phyloP scores from a whole-genome alignment of 2,113 vertebrate genomes.

The Anser cygnoides region DNA sequence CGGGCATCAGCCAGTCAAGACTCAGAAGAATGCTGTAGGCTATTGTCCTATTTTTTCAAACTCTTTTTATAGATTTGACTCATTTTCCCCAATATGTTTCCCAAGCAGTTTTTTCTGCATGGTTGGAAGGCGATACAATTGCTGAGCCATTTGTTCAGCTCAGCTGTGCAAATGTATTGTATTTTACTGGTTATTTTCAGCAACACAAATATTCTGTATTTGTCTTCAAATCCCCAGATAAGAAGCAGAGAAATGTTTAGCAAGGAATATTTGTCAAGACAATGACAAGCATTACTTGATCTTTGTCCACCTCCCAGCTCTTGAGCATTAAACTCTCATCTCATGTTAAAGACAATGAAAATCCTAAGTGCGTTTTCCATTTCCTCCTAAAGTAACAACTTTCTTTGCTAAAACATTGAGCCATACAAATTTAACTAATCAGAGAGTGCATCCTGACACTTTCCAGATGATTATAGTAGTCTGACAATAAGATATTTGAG shows the following conservation, averaged over 20 bases:
- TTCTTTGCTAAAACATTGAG: not conserved
- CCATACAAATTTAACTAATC: not conserved
- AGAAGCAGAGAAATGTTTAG: not conserved
- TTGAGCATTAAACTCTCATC: not conserved
- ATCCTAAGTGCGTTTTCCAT: not conserved
- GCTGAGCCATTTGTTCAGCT: not conserved
- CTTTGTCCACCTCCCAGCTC: not conserved
- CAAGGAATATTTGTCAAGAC: not conserved
- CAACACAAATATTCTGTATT: not conserved
- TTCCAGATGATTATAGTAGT: not conserved
- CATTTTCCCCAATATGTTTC: not conserved
- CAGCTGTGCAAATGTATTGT: not conserved
- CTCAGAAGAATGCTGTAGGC: not conserved
- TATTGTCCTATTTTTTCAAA: not conserved
- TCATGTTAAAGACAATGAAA: not conserved
- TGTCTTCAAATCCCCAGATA: not conserved
- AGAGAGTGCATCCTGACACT: not conserved
- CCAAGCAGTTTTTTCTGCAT: not conserved
- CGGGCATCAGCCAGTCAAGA: not conserved
- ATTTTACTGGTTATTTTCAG: constrained; percentile 19
- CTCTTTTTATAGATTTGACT: constrained; percentile 2
- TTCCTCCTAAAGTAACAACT: not conserved
- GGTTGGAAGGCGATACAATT: not conserved
- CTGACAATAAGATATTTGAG: not conserved
- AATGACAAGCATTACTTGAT: not conserved